Evolutionary conservation across 2,113 vertebrate species (phyloP).

Genomic region (Chaetodon trifascialis): DNA sequence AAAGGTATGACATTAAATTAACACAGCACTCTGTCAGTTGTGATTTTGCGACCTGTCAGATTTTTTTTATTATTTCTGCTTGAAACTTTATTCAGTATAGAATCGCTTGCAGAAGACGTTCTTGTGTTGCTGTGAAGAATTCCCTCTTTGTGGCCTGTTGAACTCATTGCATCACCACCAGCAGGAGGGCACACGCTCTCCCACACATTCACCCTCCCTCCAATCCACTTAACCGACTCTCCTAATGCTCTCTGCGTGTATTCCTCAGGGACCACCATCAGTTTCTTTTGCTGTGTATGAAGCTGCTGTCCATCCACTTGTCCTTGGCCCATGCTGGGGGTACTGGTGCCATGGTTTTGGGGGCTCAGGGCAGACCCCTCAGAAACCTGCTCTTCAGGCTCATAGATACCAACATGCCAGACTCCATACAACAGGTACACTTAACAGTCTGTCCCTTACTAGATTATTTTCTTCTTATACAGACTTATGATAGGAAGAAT

Average conservation of each 20-base stretch:
- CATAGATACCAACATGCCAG: slow-evolving; percentile 96
- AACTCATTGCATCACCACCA: not conserved
- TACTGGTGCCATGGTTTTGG: slow-evolving; percentile 95
- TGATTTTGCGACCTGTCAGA: not conserved
- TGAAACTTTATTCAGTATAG: not conserved
- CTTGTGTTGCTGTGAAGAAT: not conserved
- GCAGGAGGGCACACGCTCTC: not conserved
- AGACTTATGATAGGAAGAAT: not conserved
- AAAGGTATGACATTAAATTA: slow-evolving; percentile 85
- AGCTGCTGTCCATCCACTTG: slow-evolving; percentile 96
- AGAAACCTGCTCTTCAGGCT: slow-evolving; percentile 95
- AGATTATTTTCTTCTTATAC: not conserved
- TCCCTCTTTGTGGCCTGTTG: not conserved
- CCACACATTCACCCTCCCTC: not conserved
- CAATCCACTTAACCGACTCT: not conserved
- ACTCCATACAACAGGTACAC: slow-evolving; percentile 95
- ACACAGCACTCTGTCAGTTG: not conserved
- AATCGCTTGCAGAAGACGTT: not conserved
- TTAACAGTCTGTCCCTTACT: not conserved
- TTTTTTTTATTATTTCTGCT: not conserved
- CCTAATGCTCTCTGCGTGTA: slow-evolving; percentile 15
- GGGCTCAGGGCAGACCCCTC: slow-evolving; percentile 94
- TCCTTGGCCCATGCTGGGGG: slow-evolving; percentile 96
- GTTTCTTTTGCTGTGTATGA: slow-evolving; percentile 96
- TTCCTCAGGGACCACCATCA: slow-evolving; percentile 93